These are phyloP conservation scores for Cyanistes caeruleus DNA, from an alignment of 2,113 vertebrate species.

Conservation along the genomic window DNA sequence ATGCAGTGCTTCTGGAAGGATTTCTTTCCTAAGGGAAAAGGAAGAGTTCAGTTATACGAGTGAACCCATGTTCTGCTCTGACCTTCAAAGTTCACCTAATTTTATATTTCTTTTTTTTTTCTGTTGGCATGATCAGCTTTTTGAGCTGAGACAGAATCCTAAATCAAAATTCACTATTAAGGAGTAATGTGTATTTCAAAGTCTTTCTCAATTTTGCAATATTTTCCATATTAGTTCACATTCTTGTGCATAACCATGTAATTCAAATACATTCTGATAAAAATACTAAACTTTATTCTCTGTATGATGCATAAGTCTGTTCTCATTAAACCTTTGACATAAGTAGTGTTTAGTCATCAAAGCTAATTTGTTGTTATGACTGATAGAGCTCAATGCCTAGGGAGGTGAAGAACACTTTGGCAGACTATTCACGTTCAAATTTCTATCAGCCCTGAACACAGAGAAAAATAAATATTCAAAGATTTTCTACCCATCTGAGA, in stretches of 20 bases:
- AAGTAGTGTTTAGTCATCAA: constrained; percentile 19
- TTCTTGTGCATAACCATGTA: background rate
- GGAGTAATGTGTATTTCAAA: background rate
- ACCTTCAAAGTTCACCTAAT: background rate
- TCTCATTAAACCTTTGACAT: constrained; percentile 24
- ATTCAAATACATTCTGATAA: background rate
- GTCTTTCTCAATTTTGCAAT: background rate
- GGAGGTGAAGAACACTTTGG: constrained; percentile 13
- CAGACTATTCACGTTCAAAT: background rate
- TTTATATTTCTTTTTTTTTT: background rate
- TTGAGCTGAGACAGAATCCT: background rate
- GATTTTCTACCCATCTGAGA: background rate
- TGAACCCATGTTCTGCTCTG: background rate
- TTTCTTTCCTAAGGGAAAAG: background rate
- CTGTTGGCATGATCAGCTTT: background rate
- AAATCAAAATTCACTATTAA: background rate
- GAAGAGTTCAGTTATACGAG: background rate
- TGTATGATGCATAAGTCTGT: background rate
- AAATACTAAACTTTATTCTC: background rate
- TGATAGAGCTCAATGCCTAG: background rate
- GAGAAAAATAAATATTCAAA: constrained; percentile 19
- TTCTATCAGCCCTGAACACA: background rate
- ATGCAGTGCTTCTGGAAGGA: background rate
- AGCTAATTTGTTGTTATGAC: background rate
- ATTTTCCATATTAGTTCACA: background rate